A percentile compares a stretch with the other conserved stretches of the same genome.
phyloP scores from a whole-genome alignment of 2,888 invertebrate genomes.

The Formica aserva region DNA sequence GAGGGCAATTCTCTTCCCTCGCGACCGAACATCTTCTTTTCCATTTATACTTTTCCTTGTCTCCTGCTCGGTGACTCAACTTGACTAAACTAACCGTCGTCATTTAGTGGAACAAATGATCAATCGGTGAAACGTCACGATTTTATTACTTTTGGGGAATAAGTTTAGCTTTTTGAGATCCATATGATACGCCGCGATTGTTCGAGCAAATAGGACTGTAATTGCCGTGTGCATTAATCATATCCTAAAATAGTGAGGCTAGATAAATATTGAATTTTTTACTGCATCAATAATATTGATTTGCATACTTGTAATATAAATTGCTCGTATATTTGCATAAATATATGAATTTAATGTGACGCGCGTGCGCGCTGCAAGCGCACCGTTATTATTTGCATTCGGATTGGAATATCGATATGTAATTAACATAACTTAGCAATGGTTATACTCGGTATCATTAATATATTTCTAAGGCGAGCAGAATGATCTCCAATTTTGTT shows the following conservation, averaged over 20 bases:
- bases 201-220: neutral
- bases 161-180: constrained; percentile 18
- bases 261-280: constrained; percentile 17
- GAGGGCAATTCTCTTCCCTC: constrained; percentile 43
- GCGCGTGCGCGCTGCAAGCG: neutral
- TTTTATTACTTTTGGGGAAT: constrained; percentile 20
- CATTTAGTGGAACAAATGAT: constrained; percentile 40
- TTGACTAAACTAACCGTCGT: constrained; percentile 30
- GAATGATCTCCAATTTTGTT: neutral
- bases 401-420: constrained; percentile 15
- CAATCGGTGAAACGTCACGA: constrained; percentile 34
- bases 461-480: neutral
- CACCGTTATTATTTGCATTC: constrained; percentile 41
- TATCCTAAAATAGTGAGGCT: neutral
- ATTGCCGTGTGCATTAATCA: neutral
- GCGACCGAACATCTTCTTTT: constrained; percentile 44
- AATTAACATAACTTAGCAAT: constrained; percentile 26
- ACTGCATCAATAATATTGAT: constrained; percentile 19
- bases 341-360: constrained; percentile 41
- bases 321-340: constrained; percentile 46
- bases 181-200: neutral
- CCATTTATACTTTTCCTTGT: constrained; percentile 41
- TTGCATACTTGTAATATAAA: constrained; percentile 37
- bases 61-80: constrained; percentile 16
- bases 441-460: neutral